Conservation (phyloP, 2,113 vertebrate species). For the Apistogramma diplotaenia region DNA sequence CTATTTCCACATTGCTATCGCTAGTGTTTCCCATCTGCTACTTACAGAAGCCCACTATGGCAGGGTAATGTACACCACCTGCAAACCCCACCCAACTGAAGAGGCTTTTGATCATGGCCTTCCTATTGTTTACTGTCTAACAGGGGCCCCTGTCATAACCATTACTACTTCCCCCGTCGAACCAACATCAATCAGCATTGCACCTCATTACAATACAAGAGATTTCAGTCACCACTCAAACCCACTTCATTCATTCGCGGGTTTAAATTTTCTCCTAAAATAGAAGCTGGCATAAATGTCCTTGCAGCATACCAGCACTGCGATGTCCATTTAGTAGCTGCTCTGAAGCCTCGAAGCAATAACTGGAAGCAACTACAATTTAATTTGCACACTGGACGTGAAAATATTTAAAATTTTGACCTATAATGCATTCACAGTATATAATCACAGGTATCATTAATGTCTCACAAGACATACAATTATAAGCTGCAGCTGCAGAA, state of each 20-base stretch:
- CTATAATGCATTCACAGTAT: not conserved
- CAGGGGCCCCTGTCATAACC: conserved; percentile 44
- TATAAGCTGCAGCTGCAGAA: not conserved
- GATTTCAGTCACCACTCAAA: conserved; percentile 38
- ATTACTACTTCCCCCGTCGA: conserved; percentile 19
- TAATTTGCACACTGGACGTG: not conserved
- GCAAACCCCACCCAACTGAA: conserved; percentile 47
- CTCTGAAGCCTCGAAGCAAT: not conserved
- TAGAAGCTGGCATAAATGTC: conserved; percentile 4
- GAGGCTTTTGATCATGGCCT: conserved; percentile 50
- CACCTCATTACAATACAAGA: conserved; percentile 34
- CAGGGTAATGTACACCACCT: conserved; percentile 40
- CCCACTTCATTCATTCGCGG: not conserved
- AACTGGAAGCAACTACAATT: not conserved
- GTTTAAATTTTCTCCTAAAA: conserved; percentile 40
- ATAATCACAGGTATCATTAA: not conserved
- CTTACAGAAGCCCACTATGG: conserved; percentile 19
- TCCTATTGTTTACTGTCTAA: conserved; percentile 36
- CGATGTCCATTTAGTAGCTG: conserved; percentile 7
- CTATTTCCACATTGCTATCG: conserved; percentile 19
- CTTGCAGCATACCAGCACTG: not conserved
- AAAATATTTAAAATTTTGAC: not conserved
- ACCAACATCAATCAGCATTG: conserved; percentile 27
- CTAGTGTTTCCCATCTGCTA: not conserved
- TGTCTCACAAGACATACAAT: not conserved